These are phyloP conservation scores for Nannoperca obscura DNA, from an alignment of 2,797 vertebrate genomes.

Conservation along the genomic window DNA sequence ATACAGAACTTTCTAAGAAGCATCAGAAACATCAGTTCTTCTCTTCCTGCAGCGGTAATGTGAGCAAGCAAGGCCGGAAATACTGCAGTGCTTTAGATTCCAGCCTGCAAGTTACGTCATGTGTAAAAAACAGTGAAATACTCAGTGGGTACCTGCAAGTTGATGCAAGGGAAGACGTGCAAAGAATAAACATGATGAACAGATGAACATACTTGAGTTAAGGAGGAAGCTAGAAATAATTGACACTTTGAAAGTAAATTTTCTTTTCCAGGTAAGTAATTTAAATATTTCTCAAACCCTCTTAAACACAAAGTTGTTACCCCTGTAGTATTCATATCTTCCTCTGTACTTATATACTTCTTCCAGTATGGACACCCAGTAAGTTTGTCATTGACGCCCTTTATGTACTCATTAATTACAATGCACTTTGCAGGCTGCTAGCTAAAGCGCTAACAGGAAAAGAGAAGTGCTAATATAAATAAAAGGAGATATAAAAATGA, in stretches of 20 bases:
- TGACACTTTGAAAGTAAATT: neutral
- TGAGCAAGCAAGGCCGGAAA: neutral
- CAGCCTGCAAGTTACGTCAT: neutral
- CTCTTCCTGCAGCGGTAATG: constrained; percentile 9
- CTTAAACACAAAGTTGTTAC: neutral
- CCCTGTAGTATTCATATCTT: neutral
- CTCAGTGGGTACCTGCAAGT: neutral
- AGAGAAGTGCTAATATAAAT: neutral
- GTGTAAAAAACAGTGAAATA: neutral
- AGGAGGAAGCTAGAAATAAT: neutral
- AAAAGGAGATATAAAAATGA: neutral
- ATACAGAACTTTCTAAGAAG: constrained; percentile 17
- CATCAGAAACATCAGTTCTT: constrained; percentile 14
- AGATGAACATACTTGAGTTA: neutral
- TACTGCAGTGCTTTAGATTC: neutral
- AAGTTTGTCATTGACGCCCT: no score
- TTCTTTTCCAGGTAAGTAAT: no score
- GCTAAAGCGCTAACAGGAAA: neutral
- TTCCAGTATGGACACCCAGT: no score
- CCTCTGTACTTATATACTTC: neutral
- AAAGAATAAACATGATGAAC: neutral
- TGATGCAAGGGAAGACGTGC: neutral
- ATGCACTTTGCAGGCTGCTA: neutral
- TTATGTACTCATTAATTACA: neutral
- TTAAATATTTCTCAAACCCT: neutral